Evolutionary conservation across 1,140 invertebrate species (phyloP).

Genomic region (Drosophila elegans): DNA sequence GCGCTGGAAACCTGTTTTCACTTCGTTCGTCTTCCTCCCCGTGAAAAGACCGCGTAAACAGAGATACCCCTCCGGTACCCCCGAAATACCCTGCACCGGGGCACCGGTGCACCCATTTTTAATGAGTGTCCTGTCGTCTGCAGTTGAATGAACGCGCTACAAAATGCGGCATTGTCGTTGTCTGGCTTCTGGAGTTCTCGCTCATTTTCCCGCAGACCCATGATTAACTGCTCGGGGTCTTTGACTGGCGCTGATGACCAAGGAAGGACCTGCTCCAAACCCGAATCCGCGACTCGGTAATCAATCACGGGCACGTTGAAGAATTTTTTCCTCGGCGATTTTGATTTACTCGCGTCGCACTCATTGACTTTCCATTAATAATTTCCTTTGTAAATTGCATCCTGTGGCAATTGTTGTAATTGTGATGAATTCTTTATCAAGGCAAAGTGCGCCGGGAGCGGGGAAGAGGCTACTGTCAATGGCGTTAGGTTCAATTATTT

Average conservation of each 20-base stretch:
- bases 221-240: conserved; percentile 77
- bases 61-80: conserved; percentile 36
- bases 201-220: conserved; percentile 63
- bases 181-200: conserved; percentile 66
- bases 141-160: conserved; percentile 80
- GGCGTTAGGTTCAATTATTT: conserved; percentile 79
- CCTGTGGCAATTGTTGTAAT: conserved; percentile 83
- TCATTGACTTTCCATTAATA: conserved; percentile 84
- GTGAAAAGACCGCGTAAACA: conserved; percentile 70
- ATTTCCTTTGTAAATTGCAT: conserved; percentile 81
- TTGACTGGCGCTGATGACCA: conserved; percentile 74
- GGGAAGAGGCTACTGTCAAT: conserved; percentile 52
- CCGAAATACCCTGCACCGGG: conserved; percentile 30
- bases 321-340: conserved; percentile 59
- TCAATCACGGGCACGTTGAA: conserved; percentile 76
- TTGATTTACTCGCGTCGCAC: conserved; percentile 49
- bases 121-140: conserved; percentile 83
- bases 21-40: conserved; percentile 11
- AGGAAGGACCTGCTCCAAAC: background rate
- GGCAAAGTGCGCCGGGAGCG: conserved; percentile 22
- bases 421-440: conserved; percentile 82
- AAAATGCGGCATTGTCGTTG: conserved; percentile 49
- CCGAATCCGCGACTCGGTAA: conserved; percentile 41
- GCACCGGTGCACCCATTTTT: conserved; percentile 72
- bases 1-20: conserved; percentile 57